Conservation (phyloP, 2,113 vertebrate species). For the Bubo bubo region DNA sequence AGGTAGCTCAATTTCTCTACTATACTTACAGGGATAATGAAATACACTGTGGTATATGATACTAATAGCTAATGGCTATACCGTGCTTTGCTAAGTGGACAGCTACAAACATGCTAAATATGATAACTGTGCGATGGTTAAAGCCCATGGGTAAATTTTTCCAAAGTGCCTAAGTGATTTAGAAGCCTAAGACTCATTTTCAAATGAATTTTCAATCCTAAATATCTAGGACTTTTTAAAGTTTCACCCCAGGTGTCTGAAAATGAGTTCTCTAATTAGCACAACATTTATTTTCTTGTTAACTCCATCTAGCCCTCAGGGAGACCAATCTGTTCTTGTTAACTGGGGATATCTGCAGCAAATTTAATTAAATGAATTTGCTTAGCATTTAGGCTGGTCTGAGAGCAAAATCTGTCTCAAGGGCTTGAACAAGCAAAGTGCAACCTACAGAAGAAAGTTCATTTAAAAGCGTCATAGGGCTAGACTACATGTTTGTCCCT, state of each 20-base stretch:
- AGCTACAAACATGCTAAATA: background rate
- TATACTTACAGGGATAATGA: background rate
- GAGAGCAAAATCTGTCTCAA: slow-evolving; percentile 28
- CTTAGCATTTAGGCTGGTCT: slow-evolving; percentile 19
- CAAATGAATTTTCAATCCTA: slow-evolving; percentile 20
- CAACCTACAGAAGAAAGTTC: background rate
- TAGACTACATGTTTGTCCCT: background rate
- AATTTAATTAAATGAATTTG: slow-evolving; percentile 57
- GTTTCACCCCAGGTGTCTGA: slow-evolving; percentile 45
- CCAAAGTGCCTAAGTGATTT: background rate
- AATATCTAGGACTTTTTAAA: slow-evolving; percentile 18
- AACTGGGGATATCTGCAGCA: slow-evolving; percentile 46
- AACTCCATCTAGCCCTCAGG: slow-evolving; percentile 51
- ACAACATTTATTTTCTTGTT: slow-evolving; percentile 61
- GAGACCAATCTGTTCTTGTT: slow-evolving; percentile 47
- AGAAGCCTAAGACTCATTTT: background rate
- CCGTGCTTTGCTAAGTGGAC: background rate
- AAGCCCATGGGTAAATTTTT: background rate
- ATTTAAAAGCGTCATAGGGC: background rate
- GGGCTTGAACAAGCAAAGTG: background rate
- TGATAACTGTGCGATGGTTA: background rate
- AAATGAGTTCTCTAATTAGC: slow-evolving; percentile 62
- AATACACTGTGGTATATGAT: background rate
- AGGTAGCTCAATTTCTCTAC: background rate
- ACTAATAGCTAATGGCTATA: background rate